Evolutionary conservation across 2,888 invertebrate species (phyloP).

Genomic region (Tiliacea aurago): DNA sequence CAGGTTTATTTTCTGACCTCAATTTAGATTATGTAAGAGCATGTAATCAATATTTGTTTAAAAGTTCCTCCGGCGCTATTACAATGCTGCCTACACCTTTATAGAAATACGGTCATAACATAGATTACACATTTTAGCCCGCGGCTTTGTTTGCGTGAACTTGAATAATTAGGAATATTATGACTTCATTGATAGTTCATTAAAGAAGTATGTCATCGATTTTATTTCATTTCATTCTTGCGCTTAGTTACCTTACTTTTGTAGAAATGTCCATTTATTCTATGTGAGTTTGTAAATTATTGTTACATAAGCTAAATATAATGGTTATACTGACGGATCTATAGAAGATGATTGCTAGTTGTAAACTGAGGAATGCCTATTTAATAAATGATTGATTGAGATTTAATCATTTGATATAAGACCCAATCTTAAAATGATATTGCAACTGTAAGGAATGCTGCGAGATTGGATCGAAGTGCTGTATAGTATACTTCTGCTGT

Average conservation of each 20-base stretch:
- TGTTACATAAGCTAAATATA: background rate
- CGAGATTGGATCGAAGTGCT: background rate
- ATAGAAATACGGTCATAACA: conserved; percentile 36
- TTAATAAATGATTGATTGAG: background rate
- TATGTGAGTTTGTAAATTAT: background rate
- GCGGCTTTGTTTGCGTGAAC: conserved; percentile 26
- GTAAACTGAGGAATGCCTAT: background rate
- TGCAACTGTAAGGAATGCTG: background rate
- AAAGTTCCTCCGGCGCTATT: conserved; percentile 13
- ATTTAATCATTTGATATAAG: background rate
- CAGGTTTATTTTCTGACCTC: conserved; percentile 14
- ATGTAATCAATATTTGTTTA: conserved; percentile 27
- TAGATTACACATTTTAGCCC: conserved; percentile 16
- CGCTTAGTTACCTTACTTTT: background rate
- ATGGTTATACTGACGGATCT: background rate
- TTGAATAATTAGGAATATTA: conserved; percentile 6
- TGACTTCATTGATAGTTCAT: background rate
- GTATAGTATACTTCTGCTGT: too few species aligned
- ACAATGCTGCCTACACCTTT: conserved; percentile 7
- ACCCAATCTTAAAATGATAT: conserved; percentile 2
- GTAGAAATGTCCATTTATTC: background rate
- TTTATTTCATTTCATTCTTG: background rate
- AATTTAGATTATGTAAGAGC: conserved; percentile 22
- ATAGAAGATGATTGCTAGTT: background rate
- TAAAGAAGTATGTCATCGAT: background rate